phyloP scores from a whole-genome alignment of 2,797 vertebrate genomes.

The Eulemur mongoz region DNA sequence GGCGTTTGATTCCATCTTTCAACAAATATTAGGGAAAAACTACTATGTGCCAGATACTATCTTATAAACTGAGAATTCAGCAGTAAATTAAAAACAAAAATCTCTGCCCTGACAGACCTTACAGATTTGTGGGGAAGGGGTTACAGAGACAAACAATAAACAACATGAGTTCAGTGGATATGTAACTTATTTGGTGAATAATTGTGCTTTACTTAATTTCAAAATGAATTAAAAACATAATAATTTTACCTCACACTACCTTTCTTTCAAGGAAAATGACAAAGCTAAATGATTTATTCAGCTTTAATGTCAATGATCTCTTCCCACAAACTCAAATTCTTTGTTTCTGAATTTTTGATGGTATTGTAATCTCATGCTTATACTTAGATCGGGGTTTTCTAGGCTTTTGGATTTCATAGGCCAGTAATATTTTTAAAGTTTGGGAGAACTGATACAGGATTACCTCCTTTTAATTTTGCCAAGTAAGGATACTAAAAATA shows the following conservation, averaged over 20 bases:
- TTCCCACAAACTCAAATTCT: constrained; percentile 16
- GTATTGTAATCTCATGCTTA: neutral
- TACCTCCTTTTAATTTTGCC: constrained; percentile 41
- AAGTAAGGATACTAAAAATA: neutral
- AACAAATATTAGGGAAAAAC: neutral
- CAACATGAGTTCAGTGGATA: neutral
- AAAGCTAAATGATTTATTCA: neutral
- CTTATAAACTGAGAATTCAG: neutral
- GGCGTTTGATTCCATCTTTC: constrained; percentile 36
- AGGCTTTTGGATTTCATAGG: neutral
- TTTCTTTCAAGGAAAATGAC: neutral
- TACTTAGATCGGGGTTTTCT: neutral
- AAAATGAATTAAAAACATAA: neutral
- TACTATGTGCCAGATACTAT: neutral
- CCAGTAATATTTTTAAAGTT: constrained; percentile 16
- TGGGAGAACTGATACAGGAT: neutral
- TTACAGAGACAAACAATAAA: neutral
- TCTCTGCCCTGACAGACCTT: neutral
- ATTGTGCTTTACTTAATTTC: constrained; percentile 30
- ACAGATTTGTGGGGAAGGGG: neutral
- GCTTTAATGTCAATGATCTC: neutral
- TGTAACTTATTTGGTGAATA: constrained; percentile 40
- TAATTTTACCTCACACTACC: neutral
- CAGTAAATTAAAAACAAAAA: neutral
- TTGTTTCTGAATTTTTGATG: neutral